Percentiles rank a stretch among this genome's conserved stretches.
Evolutionary conservation across 2,888 invertebrate species (phyloP).

Genomic region (Drosophila recens): DNA sequence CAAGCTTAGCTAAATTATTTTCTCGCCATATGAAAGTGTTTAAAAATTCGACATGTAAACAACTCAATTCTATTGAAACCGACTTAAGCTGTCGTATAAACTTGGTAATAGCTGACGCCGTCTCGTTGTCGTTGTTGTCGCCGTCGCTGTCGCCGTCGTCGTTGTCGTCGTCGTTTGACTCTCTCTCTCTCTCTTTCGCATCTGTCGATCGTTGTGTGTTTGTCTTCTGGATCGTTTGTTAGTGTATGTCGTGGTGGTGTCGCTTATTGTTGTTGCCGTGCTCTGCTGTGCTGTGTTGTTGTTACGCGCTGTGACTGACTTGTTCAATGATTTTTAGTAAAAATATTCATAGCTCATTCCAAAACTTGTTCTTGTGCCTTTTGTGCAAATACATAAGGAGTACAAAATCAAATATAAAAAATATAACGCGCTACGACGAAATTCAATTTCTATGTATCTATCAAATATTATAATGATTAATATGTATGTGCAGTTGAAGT

Average conservation of each 20-base stretch:
- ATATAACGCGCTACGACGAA: slow-evolving; percentile 58
- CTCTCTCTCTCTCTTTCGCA: slow-evolving; percentile 43
- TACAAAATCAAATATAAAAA: slow-evolving; percentile 21
- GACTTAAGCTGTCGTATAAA: slow-evolving; percentile 2
- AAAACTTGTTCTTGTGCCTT: slow-evolving; percentile 70
- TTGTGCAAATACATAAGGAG: slow-evolving; percentile 37
- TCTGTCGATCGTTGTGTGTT: slow-evolving; percentile 65
- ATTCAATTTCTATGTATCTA: slow-evolving; percentile 58
- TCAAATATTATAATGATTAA: slow-evolving; percentile 47
- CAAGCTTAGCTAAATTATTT: background rate
- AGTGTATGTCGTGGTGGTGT: slow-evolving; percentile 69
- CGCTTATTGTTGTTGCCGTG: slow-evolving; percentile 52
- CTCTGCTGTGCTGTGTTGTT: slow-evolving; percentile 56
- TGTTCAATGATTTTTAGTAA: slow-evolving; percentile 71
- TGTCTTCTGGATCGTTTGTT: slow-evolving; percentile 63
- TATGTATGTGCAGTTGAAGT: slow-evolving; percentile 37
- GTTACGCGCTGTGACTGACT: slow-evolving; percentile 71
- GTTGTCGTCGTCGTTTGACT: slow-evolving; percentile 41
- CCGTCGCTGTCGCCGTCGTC: slow-evolving; percentile 22
- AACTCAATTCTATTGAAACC: background rate
- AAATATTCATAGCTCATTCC: slow-evolving; percentile 73
- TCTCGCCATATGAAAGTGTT: too few species aligned
- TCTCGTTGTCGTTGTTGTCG: slow-evolving; percentile 50
- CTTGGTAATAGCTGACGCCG: slow-evolving; percentile 49
- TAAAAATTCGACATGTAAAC: too few species aligned